These are phyloP conservation scores for Octodonta nipae DNA, from an alignment of 2,888 invertebrate genomes.

Conservation along the genomic window DNA sequence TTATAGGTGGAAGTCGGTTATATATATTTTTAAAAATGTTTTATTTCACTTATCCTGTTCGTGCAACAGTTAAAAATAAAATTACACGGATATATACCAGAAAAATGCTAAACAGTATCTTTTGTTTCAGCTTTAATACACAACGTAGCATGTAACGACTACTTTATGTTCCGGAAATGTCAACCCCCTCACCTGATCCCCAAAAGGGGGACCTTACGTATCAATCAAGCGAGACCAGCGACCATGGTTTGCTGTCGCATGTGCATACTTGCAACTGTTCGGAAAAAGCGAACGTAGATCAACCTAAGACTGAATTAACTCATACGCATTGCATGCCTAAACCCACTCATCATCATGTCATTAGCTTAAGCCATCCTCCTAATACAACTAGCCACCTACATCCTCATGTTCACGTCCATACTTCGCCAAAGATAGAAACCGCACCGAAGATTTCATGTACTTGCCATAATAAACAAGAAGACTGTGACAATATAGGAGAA, in stretches of 20 bases:
- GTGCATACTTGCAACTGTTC: constrained; percentile 19
- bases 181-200: constrained; percentile 30
- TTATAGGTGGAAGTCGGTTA: too few relatives aligned
- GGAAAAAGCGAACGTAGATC: constrained; percentile 22
- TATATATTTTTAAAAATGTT: too few relatives aligned
- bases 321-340: constrained; percentile 15
- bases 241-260: constrained; percentile 27
- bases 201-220: constrained; percentile 30
- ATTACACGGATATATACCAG: too few relatives aligned
- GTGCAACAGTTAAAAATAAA: too few relatives aligned
- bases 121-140: too few relatives aligned
- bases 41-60: too few relatives aligned
- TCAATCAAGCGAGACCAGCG: constrained; percentile 31
- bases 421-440: constrained; percentile 26
- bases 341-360: too few relatives aligned
- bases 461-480: constrained; percentile 31
- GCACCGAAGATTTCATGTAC: constrained; percentile 22
- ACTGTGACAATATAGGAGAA: constrained; percentile 19
- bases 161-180: constrained; percentile 14
- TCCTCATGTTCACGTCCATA: constrained; percentile 24
- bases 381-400: constrained; percentile 16
- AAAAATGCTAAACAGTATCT: too few relatives aligned
- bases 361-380: constrained; percentile 10
- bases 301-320: constrained; percentile 23
- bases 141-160: too few relatives aligned